Evolutionary conservation across 1,140 invertebrate species (phyloP).

Genomic region (Phenacoccus solenopsis): DNA sequence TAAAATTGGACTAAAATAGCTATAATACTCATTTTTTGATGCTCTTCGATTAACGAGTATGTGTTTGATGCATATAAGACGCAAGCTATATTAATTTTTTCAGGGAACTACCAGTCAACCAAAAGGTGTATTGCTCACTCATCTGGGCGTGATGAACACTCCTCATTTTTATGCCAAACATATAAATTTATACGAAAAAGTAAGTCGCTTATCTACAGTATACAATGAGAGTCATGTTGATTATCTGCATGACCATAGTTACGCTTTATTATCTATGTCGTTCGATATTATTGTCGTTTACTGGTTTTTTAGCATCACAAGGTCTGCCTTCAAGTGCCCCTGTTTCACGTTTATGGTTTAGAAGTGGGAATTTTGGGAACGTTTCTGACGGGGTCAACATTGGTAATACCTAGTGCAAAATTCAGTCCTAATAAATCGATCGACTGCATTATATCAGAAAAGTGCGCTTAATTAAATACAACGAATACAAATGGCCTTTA

Average conservation of each 20-base stretch:
- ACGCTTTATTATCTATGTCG: too few relatives aligned
- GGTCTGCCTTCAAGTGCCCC: conserved; percentile 68
- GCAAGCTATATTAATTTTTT: too few relatives aligned
- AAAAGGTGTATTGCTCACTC: conserved; percentile 73
- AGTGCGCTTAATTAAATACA: conserved; percentile 37
- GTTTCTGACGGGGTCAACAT: conserved; percentile 49
- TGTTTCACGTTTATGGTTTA: conserved; percentile 88
- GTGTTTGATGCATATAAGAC: too few relatives aligned
- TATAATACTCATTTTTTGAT: too few relatives aligned
- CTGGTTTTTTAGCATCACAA: conserved; percentile 29
- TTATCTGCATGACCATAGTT: too few relatives aligned
- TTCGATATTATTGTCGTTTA: too few relatives aligned
- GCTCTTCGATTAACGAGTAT: conserved; percentile 25
- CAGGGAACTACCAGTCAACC: conserved; percentile 74
- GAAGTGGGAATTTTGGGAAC: conserved; percentile 49
- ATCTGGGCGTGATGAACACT: conserved; percentile 79
- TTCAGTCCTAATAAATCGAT: conserved; percentile 57
- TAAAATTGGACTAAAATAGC: too few relatives aligned
- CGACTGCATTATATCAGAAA: conserved; percentile 53
- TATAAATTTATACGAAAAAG: conserved; percentile 23
- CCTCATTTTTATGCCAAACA: conserved; percentile 36
- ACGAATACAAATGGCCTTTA: too few relatives aligned
- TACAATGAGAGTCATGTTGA: too few relatives aligned
- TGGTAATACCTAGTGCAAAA: conserved; percentile 52
- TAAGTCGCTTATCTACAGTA: conserved; percentile 14